phyloP scores from a whole-genome alignment of 2,113 vertebrate genomes.

The Anoura caudifer region DNA sequence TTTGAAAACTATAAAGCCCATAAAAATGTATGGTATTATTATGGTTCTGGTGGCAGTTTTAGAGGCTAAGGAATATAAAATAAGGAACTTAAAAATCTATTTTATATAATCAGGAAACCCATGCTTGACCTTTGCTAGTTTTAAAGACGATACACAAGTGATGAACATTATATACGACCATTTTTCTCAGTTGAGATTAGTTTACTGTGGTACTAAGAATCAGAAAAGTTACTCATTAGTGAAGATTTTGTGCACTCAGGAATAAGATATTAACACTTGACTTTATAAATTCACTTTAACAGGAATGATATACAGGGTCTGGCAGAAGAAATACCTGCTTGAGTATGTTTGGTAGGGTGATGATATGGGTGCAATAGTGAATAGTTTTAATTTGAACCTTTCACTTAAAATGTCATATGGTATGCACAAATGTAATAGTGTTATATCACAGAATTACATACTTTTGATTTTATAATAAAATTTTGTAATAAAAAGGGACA shows the following conservation, averaged over 20 bases:
- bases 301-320: not conserved
- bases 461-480: too few species aligned
- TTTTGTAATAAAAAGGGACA: too few species aligned
- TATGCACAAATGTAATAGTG: too few species aligned
- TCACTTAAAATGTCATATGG: too few species aligned
- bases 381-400: too few species aligned
- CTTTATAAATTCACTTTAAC: conserved; percentile 12
- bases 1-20: not conserved
- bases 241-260: not conserved
- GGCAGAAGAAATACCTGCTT: too few species aligned
- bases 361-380: too few species aligned
- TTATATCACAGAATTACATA: too few species aligned
- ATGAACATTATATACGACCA: not conserved
- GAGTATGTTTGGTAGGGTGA: too few species aligned
- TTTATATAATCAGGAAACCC: not conserved
- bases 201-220: not conserved
- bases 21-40: not conserved
- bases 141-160: not conserved
- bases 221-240: not conserved
- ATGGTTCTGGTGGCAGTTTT: not conserved
- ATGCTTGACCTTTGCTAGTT: not conserved
- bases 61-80: not conserved
- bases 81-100: not conserved
- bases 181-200: not conserved
- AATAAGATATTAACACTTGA: not conserved